Base-by-base conservation (phyloP, 2,888 invertebrate species). In the Zaprionus bogoriensis region DNA sequence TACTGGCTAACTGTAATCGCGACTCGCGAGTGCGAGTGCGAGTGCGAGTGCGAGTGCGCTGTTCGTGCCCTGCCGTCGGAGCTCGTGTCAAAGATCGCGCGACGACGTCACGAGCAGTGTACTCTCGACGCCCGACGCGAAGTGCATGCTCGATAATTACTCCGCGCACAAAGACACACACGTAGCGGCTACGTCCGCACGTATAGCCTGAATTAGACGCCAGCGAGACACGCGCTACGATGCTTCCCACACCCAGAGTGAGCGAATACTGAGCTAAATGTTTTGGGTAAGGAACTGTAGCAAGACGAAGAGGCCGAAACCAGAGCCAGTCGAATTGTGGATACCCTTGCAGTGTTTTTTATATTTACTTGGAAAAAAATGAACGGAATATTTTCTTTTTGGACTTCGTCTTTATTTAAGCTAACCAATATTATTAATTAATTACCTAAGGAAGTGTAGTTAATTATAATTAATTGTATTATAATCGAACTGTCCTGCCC, bases 81-180 rank as follows among this genome's bases (percentile, higher is more conserved):
- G n/a, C n/a, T 64, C 41, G 45, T 32, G 47, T 58, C 30, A 71
- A 71, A 66, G 74, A 77, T 74, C 74, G 47, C 28, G 51, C 41
- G 25, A 39, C 54, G 45, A 77, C 78, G 82, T 84, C 85, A 84
- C 75, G 65, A 63, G 46, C 48, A 59, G 63, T 48, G 60, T 54
- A 61, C 77, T 58, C 42, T 42, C 41, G 42, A 20, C 7, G 45
- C 25, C 22, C 42, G 17, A 44, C 77, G 28, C 32, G 32, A 70
- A 52, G 46, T 67, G 23, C 84, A 70, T 71, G 65, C 63, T 76
- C 63, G 65, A 20, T 14, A 42, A 52, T 30, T 36, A 20, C 27
- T 50, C 38, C 30, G 57, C 45, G 52, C 36, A 36, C 20, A 5
- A 7, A 14, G 20, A 30, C 38, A 30, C n/a, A 20, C n/a, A 19